Evolutionary conservation across 2,113 vertebrate genomes (phyloP), one percentile per base, ranked within the genome.

Genomic region (Neolamprologus modestus): DNA sequence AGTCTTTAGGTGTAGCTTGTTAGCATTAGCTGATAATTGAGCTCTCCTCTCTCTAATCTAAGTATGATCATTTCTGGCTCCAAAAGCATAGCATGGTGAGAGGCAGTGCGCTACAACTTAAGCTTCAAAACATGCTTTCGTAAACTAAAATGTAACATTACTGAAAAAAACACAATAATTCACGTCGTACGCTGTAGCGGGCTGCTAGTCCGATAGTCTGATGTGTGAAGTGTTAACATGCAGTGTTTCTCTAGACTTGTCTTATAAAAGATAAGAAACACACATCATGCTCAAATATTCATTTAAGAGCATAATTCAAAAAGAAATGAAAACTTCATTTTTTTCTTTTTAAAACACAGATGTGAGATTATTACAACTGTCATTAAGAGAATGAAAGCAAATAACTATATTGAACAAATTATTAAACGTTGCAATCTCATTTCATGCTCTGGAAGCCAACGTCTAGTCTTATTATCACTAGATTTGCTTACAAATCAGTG

Each of bases 361-460:
- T 35, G 21, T 84, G 8, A 28, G 8, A 81, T 50, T 63, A 19
- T 78, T 50, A 86, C 19, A 35, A 76, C 35, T 79, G 33, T 55
- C 45, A 35, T 5, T 24, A 16, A 16, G 33, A 53, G 52, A 14
- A 53, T 55, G 31, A 82, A 86, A 54, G 55, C 66, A 50, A 76
- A 78, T 52, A 78, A 78, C 45, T 78, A n/a, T 13, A 50, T n/a
- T n/a, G 45, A 78, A 52, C 45, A 78, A 78, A 78, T 78, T 52
- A 78, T 52, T 52, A 78, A 78, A 52, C 17, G 45, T 12, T 31
- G 24, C 12, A 47, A 24, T 47, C 40, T 63, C 35, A 33, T 45
- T 16, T 78, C 54, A 63, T 54, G 17, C 59, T 66, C 12, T n/a
- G 16, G 14, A 81, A 81, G 80, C 47, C 2, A 21, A 66, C 16